A percentile compares a stretch with the other conserved stretches of the same genome.
phyloP scores from a whole-genome alignment of 2,888 invertebrate genomes.

The Steinernema hermaphroditum region DNA sequence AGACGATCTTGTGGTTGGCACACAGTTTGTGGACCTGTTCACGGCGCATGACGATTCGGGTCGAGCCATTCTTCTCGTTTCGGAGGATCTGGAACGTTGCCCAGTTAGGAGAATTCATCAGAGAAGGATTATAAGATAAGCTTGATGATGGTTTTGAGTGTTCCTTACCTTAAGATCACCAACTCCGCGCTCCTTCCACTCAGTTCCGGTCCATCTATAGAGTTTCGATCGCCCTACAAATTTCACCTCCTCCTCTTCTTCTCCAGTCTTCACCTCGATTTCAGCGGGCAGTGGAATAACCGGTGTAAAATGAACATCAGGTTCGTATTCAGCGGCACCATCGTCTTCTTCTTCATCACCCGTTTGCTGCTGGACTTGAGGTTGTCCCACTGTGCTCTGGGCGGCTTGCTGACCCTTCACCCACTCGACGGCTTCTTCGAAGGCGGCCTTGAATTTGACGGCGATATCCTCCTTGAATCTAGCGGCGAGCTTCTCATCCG shows the following conservation, averaged over 20 bases:
- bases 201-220: background rate
- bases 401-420: too few species aligned
- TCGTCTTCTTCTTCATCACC: too few species aligned
- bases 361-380: too few species aligned
- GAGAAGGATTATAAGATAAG: too few species aligned
- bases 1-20: background rate
- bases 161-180: conserved; percentile 17
- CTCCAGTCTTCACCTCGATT: conserved; percentile 58
- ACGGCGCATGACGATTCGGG: conserved; percentile 7
- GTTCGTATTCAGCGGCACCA: background rate
- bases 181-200: conserved; percentile 13
- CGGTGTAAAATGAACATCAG: conserved; percentile 48
- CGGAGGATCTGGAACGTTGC: background rate
- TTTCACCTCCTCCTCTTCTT: conserved; percentile 51
- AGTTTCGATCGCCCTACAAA: background rate
- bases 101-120: too few species aligned
- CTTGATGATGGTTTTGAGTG: too few species aligned
- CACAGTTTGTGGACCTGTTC: conserved; percentile 10
- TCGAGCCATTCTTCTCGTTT: background rate
- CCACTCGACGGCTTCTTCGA: too few species aligned
- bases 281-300: conserved; percentile 51
- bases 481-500: too few species aligned
- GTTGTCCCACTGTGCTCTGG: too few species aligned
- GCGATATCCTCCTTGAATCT: too few species aligned
- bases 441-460: too few species aligned